A percentile compares a stretch with the other conserved stretches of the same genome.
Evolutionary conservation across 2,888 invertebrate genomes (phyloP).

Genomic region (Anorthoa munda): DNA sequence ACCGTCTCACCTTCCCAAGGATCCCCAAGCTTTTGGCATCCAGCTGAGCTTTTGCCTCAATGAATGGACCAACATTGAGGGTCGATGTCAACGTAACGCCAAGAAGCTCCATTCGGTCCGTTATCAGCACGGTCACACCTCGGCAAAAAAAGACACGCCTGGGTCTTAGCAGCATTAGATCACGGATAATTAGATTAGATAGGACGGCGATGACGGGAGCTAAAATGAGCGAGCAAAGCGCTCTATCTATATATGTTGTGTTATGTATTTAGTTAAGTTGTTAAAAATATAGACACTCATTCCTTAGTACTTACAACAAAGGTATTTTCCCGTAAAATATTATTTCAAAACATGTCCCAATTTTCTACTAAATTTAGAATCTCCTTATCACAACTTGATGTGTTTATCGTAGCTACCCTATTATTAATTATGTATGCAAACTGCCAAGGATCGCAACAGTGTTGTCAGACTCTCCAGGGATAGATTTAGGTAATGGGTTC

Average conservation of each 20-base stretch:
- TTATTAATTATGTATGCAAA: constrained; percentile 53
- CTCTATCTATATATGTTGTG: not conserved
- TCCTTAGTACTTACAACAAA: not conserved
- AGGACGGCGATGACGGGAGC: no score
- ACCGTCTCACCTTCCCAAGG: no score
- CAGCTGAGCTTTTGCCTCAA: no score
- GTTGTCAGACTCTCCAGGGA: constrained; percentile 22
- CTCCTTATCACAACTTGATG: not conserved
- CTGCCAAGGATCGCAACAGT: constrained; percentile 5
- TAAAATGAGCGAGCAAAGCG: no score
- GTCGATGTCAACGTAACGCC: no score
- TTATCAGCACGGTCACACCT: no score
- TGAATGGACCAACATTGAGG: no score
- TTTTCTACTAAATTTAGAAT: not conserved
- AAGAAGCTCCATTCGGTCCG: no score
- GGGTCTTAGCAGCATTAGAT: no score
- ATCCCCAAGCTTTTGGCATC: no score
- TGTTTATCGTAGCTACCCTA: constrained; percentile 15
- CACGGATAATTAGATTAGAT: no score
- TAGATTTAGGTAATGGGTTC: constrained; percentile 39
- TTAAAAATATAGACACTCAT: not conserved
- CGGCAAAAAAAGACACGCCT: no score
- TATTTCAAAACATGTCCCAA: not conserved
- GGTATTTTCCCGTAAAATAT: not conserved
- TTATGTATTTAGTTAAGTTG: not conserved